Evolutionary conservation across 1,140 invertebrate species (phyloP).

Genomic region (Sarcophaga bullata): DNA sequence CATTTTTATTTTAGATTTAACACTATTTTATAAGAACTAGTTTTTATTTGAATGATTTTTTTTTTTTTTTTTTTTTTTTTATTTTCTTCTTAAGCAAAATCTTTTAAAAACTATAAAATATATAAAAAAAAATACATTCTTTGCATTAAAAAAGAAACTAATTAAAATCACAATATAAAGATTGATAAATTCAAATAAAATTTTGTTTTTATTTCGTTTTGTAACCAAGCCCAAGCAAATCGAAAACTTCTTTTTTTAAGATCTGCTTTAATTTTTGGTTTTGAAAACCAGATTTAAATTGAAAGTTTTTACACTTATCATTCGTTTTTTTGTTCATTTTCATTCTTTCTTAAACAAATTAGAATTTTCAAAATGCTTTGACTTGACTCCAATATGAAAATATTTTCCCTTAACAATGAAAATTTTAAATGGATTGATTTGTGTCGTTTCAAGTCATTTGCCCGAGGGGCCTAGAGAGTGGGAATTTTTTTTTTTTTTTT

Average conservation of each 20-base stretch:
- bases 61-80: no score
- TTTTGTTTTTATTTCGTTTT: slow-evolving; percentile 33
- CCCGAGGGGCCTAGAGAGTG: neutral
- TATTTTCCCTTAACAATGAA: slow-evolving; percentile 53
- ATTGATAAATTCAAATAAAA: slow-evolving; percentile 54
- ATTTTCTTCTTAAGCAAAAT: no score
- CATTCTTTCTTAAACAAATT: neutral
- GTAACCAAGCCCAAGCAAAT: neutral
- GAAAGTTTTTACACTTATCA: neutral
- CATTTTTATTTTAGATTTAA: neutral
- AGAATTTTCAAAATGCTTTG: neutral
- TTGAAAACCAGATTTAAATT: no score
- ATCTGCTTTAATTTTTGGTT: no score
- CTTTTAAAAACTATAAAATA: no score
- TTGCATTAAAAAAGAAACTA: slow-evolving; percentile 41
- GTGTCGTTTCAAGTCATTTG: neutral
- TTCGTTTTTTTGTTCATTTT: neutral
- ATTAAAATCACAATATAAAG: slow-evolving; percentile 66
- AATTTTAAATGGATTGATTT: slow-evolving; percentile 58
- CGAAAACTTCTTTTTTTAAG: no score
- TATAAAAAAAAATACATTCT: slow-evolving; percentile 41
- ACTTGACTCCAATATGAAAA: slow-evolving; percentile 55
- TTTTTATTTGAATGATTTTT: no score
- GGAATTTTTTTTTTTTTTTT: no score
- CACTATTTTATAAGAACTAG: neutral